phyloP scores from a whole-genome alignment of 2,888 invertebrate genomes.

The Luperina nickerlii region DNA sequence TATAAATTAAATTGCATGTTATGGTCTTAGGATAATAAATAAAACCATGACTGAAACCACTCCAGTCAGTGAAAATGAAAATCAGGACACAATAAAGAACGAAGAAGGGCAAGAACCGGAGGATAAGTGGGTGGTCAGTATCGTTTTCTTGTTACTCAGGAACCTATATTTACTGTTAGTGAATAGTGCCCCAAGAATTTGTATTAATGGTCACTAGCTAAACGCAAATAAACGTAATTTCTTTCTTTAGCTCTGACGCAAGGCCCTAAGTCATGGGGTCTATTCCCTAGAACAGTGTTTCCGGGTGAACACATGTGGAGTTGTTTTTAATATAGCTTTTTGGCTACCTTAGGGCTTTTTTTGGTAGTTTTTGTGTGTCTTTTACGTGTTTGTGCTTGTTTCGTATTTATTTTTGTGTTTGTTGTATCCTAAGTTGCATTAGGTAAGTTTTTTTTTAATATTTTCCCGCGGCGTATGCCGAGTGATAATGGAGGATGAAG shows the following conservation, averaged over 20 bases:
- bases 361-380: too few species aligned
- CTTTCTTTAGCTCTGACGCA: not conserved
- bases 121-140: constrained; percentile 83
- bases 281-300: not conserved
- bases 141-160: not conserved
- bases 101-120: constrained; percentile 60
- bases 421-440: too few species aligned
- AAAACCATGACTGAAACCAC: constrained; percentile 62
- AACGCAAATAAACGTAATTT: too few species aligned
- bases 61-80: constrained; percentile 54
- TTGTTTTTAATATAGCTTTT: too few species aligned
- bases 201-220: not conserved
- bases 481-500: too few species aligned
- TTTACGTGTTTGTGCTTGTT: too few species aligned
- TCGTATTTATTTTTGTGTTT: too few species aligned
- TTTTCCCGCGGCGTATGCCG: too few species aligned
- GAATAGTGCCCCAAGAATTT: not conserved
- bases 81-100: constrained; percentile 44
- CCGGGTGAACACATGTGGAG: too few species aligned
- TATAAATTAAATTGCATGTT: constrained; percentile 14
- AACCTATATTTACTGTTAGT: not conserved
- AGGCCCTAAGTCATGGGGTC: not conserved
- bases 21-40: constrained; percentile 7
- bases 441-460: too few species aligned
- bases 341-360: too few species aligned